Evolutionary conservation across 2,888 invertebrate genomes (phyloP).

Genomic region (Tupiocoris notatus): DNA sequence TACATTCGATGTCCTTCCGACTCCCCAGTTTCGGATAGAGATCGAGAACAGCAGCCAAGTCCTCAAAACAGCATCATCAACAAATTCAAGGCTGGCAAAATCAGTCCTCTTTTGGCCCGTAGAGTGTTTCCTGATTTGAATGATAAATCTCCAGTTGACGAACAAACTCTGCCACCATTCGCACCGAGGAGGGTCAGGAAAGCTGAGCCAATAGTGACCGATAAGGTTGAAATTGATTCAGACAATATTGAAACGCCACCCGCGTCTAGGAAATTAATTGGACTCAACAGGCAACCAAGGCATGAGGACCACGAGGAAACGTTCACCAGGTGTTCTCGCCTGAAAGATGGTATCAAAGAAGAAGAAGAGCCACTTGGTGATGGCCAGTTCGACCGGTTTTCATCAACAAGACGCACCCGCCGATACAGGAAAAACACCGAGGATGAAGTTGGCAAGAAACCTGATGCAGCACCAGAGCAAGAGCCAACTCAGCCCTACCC

Average conservation of each 20-base stretch:
- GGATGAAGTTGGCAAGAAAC: slow-evolving; percentile 48
- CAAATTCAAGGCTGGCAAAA: slow-evolving; percentile 47
- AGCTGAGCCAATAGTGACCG: slow-evolving; percentile 54
- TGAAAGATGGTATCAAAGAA: slow-evolving; percentile 50
- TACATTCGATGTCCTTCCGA: slow-evolving; percentile 59
- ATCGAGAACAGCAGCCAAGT: slow-evolving; percentile 44
- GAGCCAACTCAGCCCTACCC: slow-evolving; percentile 60
- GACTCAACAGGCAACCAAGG: slow-evolving; percentile 52
- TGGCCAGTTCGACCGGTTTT: slow-evolving; percentile 82
- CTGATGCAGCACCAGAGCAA: slow-evolving; percentile 52
- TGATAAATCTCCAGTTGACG: slow-evolving; percentile 55
- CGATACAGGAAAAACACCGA: slow-evolving; percentile 66
- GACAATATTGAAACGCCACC: slow-evolving; percentile 90
- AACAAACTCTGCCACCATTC: slow-evolving; percentile 53
- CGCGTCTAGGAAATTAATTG: slow-evolving; percentile 61
- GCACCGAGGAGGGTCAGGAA: slow-evolving; percentile 50
- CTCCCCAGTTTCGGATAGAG: slow-evolving; percentile 1
- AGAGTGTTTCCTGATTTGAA: slow-evolving; percentile 46
- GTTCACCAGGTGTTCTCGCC: slow-evolving; percentile 54
- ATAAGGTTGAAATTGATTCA: slow-evolving; percentile 80
- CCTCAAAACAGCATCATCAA: slow-evolving; percentile 42
- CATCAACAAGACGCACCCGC: slow-evolving; percentile 76
- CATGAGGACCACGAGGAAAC: slow-evolving; percentile 11
- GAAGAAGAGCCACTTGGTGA: slow-evolving; percentile 63
- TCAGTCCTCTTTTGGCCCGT: slow-evolving; percentile 48